Conservation (phyloP, 2,113 vertebrate genomes). For the Phocoena phocoena region DNA sequence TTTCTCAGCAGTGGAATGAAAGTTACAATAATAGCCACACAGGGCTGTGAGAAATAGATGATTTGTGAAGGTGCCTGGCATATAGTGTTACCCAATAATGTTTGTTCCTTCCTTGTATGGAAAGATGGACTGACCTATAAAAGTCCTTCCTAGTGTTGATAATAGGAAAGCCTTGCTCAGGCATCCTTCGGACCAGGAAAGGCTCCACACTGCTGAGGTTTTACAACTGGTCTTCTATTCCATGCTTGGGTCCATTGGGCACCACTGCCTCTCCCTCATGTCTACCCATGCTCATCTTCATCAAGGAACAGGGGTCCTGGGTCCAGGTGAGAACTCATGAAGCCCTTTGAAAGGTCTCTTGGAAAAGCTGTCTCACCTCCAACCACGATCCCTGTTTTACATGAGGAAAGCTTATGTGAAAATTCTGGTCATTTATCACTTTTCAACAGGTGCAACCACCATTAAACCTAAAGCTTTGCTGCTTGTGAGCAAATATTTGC, state of each 20-base stretch:
- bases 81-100: not conserved
- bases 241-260: rapidly evolving
- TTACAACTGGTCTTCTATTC: not conserved
- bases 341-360: not conserved
- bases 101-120: not conserved
- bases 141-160: not conserved
- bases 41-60: not conserved
- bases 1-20: not conserved
- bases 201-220: not conserved
- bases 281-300: rapidly evolving
- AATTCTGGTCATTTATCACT: not conserved
- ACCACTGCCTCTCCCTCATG: not conserved
- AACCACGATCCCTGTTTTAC: not conserved
- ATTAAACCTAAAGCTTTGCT: not conserved
- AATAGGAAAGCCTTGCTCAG: not conserved
- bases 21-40: not conserved
- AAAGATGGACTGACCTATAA: not conserved
- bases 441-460: not conserved
- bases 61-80: not conserved
- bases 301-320: not conserved
- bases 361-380: not conserved
- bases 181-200: not conserved
- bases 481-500: not conserved
- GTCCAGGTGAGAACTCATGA: not conserved
- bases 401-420: not conserved